Conservation (phyloP, 2,113 vertebrate genomes). For the Brachyistius frenatus region DNA sequence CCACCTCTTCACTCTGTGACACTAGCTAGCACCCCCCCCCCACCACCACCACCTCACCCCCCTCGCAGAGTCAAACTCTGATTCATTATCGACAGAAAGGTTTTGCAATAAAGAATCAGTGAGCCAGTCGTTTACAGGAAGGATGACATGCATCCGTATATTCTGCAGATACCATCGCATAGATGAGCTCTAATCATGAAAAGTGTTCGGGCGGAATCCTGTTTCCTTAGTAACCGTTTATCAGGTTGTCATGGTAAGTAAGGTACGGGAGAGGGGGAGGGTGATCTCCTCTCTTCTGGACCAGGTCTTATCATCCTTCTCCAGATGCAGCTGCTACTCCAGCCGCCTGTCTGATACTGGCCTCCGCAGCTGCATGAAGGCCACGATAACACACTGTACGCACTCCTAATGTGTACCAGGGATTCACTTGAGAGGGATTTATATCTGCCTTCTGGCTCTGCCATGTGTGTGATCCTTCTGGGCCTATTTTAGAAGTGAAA, state of each 20-base stretch:
- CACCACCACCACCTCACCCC: constrained; percentile 2
- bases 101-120: constrained; percentile 17
- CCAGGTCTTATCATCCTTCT: constrained; percentile 71
- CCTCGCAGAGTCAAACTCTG: background rate
- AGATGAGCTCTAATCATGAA: constrained; percentile 53
- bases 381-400: constrained; percentile 58
- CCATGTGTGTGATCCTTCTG: constrained; percentile 47
- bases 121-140: constrained; percentile 24
- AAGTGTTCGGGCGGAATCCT: constrained; percentile 65
- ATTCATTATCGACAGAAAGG: constrained; percentile 24
- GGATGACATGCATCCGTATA: constrained; percentile 7
- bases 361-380: constrained; percentile 55
- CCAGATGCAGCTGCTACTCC: constrained; percentile 65
- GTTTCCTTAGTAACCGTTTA: constrained; percentile 76
- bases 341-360: constrained; percentile 59
- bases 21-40: constrained; percentile 8
- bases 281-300: constrained; percentile 53
- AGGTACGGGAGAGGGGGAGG: constrained; percentile 23
- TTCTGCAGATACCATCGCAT: constrained; percentile 38
- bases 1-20: constrained; percentile 28
- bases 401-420: constrained; percentile 46
- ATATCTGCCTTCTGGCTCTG: constrained; percentile 46
- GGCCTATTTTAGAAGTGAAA: constrained; percentile 52
- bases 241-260: constrained; percentile 65
- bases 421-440: constrained; percentile 71